These are phyloP conservation scores for human (Homo sapiens) DNA, from an alignment of 2,113 vertebrate genomes.

Conservation along the genomic window GRCh38 chr6:40458501-40459000, in stretches of 20 bases:
- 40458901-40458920: not conserved
- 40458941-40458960: not conserved
- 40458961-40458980: not conserved
- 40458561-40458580: not conserved
- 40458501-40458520: not conserved
- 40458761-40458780: not conserved
- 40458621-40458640: not conserved
- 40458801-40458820: not conserved
- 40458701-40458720: too few species aligned
- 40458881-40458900: not conserved
- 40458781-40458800: not conserved
- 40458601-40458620: not conserved
- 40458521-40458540: not conserved
- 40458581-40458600: not conserved
- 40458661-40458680: not conserved
- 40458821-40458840: not conserved
- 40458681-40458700: not conserved
- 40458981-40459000: not conserved
- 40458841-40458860: not conserved
- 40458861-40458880: not conserved
- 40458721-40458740: not conserved
- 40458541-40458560: not conserved
- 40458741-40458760: not conserved
- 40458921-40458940: not conserved
- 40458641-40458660: not conserved